Evolutionary conservation across 2,888 invertebrate genomes (phyloP), one percentile per base, ranked within the genome.

Genomic region (Aethes cnicana): DNA sequence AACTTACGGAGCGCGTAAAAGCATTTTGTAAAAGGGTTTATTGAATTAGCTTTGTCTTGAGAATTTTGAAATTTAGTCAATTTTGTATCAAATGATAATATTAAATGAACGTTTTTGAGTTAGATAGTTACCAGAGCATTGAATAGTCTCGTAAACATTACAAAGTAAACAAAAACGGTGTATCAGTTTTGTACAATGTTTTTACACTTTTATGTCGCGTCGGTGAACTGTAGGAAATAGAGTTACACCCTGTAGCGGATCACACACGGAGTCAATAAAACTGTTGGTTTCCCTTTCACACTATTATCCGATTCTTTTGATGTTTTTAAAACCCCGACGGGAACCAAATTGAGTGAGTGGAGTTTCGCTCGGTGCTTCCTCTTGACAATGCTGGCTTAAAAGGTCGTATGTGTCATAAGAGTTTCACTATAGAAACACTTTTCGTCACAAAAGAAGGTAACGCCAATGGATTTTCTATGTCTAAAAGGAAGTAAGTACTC

Each of bases 211-310:
- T 48, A 46, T 44, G 12, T 41, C 43, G 20, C 39, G 18, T 37
- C 43, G 47, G 39, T 50, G 32, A 44, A 48, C 50, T 53, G 50
- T 50, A 55, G n/a, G n/a, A n/a, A 54, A 53, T 54, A 39, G 41
- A 18, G 48, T 26, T 56, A 59, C 74, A 70, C 64, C 69, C 66
- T 69, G 69, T 71, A 54, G 53, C 50, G 61, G 63, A 65, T 71
- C 73, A 71, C 75, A 76, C 76, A 72, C 66, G 59, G 64, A 70
- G 71, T 72, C 77, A 75, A 81, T 80, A 81, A 74, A 77, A 72
- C 64, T 66, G 67, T 72, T 62, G 74, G 74, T 72, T 73, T 74
- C 75, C 72, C 72, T 75, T 63, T 64, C 58, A 53, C 64, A 68
- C 67, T 72, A 68, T 73, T 72, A 72, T 68, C 63, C 58, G 59